Percentiles rank a stretch among this genome's conserved stretches.
These are phyloP conservation scores for Scartelaos histophorus DNA, from an alignment of 2,113 vertebrate species.

Conservation along the genomic window DNA sequence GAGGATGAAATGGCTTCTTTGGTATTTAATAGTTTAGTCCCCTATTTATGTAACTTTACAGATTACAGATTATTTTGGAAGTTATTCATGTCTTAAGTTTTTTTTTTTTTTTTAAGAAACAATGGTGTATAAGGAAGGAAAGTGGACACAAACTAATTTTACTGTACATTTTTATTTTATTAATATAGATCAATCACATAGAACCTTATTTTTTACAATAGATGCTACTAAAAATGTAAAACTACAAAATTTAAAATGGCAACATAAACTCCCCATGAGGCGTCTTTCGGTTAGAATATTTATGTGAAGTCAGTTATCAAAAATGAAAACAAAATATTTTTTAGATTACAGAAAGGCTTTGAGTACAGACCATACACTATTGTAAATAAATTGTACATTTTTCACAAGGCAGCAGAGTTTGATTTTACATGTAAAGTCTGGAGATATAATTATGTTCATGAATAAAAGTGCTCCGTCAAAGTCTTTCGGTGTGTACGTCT, in stretches of 20 bases:
- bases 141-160: not conserved
- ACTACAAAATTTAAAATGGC: slow-evolving; percentile 2
- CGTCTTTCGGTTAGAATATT: slow-evolving; percentile 1
- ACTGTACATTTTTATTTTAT: slow-evolving; percentile 16
- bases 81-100: not conserved
- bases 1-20: slow-evolving; percentile 28
- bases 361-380: slow-evolving; percentile 16
- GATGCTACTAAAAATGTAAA: not conserved
- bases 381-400: slow-evolving; percentile 22
- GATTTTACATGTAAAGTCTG: slow-evolving; percentile 16
- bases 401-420: slow-evolving; percentile 16
- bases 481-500: slow-evolving; percentile 4
- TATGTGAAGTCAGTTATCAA: not conserved
- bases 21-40: slow-evolving; percentile 27
- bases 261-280: not conserved
- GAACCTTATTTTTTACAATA: slow-evolving; percentile 10
- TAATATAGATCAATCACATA: slow-evolving; percentile 11
- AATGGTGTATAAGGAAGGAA: not conserved
- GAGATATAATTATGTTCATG: slow-evolving; percentile 34
- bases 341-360: slow-evolving; percentile 39
- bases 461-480: slow-evolving; percentile 64
- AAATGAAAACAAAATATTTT: slow-evolving; percentile 9
- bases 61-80: slow-evolving; percentile 7
- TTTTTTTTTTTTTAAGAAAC: not conserved
- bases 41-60: slow-evolving; percentile 54